phyloP scores from a whole-genome alignment of 2,113 vertebrate species.

The Poecilia latipinna region DNA sequence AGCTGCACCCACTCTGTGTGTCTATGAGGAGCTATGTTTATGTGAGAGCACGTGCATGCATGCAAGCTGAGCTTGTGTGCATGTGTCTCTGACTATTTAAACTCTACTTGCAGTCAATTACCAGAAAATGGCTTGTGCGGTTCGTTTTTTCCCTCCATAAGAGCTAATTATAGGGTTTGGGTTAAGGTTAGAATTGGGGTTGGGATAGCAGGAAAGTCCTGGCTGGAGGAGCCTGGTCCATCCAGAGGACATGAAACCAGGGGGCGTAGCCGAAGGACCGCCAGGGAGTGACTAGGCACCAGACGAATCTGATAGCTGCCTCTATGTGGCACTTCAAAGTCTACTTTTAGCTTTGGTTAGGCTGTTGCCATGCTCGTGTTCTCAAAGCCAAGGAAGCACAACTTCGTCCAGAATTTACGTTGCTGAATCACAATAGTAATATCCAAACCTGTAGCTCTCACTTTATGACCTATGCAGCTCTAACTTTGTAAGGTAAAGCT shows the following conservation, averaged over 20 bases:
- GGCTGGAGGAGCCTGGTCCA: constrained; percentile 62
- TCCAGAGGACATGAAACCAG: constrained; percentile 59
- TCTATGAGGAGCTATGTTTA: constrained; percentile 26
- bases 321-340: constrained; percentile 24
- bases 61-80: constrained; percentile 22
- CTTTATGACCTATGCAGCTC: neutral
- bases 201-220: constrained; percentile 69
- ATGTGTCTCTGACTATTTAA: constrained; percentile 71
- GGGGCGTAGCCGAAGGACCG: constrained; percentile 40
- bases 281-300: constrained; percentile 49
- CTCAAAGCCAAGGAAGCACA: neutral
- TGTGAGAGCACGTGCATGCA: constrained; percentile 12
- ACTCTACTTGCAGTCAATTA: constrained; percentile 75
- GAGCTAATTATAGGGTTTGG: constrained; percentile 73
- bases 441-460: neutral
- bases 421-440: neutral
- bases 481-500: no score
- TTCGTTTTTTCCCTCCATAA: constrained; percentile 61
- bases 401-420: neutral
- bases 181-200: constrained; percentile 70
- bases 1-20: constrained; percentile 66
- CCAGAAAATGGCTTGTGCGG: constrained; percentile 74
- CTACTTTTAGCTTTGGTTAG: constrained; percentile 5
- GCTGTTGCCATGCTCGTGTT: neutral
- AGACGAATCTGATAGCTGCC: constrained; percentile 52